Evolutionary conservation across 2,113 vertebrate genomes (phyloP).

Genomic region (Vicugna pacos): DNA sequence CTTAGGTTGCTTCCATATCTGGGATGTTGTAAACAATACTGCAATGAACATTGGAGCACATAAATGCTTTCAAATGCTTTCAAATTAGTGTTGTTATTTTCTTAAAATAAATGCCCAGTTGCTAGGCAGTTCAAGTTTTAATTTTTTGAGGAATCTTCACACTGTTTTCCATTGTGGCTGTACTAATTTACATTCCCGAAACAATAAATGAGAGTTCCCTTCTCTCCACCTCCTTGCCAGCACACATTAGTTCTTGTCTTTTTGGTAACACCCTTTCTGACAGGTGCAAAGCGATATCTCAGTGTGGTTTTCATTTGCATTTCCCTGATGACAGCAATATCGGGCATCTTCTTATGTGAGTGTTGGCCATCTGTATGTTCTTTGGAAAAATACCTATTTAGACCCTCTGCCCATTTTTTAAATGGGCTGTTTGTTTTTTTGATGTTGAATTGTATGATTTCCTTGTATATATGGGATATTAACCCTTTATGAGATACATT

Average conservation of each 20-base stretch:
- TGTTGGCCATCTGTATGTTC: background rate
- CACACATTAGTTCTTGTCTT: background rate
- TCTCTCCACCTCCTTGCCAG: background rate
- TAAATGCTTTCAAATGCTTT: background rate
- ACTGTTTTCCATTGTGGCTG: background rate
- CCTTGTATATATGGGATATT: background rate
- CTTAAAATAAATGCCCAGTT: background rate
- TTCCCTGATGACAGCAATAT: background rate
- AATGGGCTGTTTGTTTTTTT: background rate
- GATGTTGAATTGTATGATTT: background rate
- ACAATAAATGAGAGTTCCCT: background rate
- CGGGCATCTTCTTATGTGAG: background rate
- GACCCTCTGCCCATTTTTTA: background rate
- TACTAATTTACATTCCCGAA: background rate
- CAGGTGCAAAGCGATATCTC: background rate
- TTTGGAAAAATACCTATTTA: background rate
- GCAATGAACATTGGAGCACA: background rate
- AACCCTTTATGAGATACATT: background rate
- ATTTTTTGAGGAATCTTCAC: background rate
- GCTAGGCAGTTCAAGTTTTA: background rate
- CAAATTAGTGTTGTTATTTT: background rate
- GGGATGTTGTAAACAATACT: background rate
- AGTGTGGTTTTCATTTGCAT: background rate
- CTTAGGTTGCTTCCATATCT: background rate
- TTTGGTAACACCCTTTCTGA: background rate